Evolutionary conservation across 2,113 vertebrate genomes (phyloP).

Genomic region (Ursus arctos): DNA sequence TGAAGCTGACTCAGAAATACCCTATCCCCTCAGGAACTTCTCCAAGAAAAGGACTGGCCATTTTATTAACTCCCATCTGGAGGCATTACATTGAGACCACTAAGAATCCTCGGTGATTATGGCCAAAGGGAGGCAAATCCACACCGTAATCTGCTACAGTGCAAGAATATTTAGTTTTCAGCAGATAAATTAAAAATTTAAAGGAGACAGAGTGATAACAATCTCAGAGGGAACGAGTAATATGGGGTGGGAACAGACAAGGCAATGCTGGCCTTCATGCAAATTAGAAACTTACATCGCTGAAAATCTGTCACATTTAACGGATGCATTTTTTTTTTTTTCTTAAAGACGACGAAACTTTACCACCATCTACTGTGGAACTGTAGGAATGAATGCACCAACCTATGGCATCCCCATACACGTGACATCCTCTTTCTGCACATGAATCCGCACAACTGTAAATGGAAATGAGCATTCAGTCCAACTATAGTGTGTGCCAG

Average conservation of each 20-base stretch:
- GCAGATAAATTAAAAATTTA: constrained; percentile 25
- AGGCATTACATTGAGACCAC: neutral
- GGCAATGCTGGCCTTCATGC: neutral
- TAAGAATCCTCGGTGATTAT: neutral
- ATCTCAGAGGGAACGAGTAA: neutral
- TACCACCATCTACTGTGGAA: constrained; percentile 24
- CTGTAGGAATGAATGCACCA: neutral
- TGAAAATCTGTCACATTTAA: neutral
- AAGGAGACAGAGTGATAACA: neutral
- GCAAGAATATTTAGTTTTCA: constrained; percentile 43
- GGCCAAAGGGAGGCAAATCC: neutral
- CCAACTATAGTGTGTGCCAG: neutral
- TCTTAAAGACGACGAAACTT: neutral
- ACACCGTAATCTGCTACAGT: constrained; percentile 24
- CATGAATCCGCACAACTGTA: neutral
- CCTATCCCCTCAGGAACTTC: neutral
- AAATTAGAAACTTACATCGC: neutral
- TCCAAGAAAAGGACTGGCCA: neutral
- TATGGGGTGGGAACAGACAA: neutral
- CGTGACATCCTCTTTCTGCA: neutral
- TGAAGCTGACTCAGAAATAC: constrained; percentile 56
- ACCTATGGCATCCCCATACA: neutral
- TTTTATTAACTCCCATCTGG: neutral
- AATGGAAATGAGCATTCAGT: neutral
- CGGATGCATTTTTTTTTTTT: neutral